Base-by-base conservation (phyloP, 2,888 invertebrate species). In the Stenolophus ochropezus region DNA sequence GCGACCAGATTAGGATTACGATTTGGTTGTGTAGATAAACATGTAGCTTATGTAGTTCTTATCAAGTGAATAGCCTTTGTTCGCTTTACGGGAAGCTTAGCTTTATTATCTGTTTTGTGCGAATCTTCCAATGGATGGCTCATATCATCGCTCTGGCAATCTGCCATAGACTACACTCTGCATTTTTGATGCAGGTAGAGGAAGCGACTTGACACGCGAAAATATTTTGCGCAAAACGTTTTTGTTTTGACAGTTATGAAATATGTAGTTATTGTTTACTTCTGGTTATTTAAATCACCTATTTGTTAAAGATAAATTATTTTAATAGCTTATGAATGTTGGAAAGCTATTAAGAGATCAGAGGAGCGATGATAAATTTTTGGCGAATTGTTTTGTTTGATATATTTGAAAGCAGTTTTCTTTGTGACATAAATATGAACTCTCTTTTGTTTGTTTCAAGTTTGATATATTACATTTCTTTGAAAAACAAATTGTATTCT, bases 41-140 rank as follows among this genome's bases (percentile, higher is more conserved):
- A 56, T 56, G 33, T 27, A 65, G 33, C 33, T 65, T 65, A 65
- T 65, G 65, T 65, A 65, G 27, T 65, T 65, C 65, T 65, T 65
- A 65, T 65, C 65, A 65, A 65, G 16, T 65, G 23, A 27, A 65
- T 65, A 65, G 65, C 65, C 23, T 65, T 65, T 65, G 65, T 65
- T 65, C 65, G 33, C 33, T 25, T 65, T 33, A 6, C 65, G 33
- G n/a, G 16, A 65, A 65, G 65, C 65, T 65, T 33, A 65, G 33
- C 65, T 65, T 65, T 65, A 65, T 65, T 65, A 65, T 65, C 65
- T 65, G 65, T 65, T 65, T 65, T 65, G 65, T 65, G 65, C 18
- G 65, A 25, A 65, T 65, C 65, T 65, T 65, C 23, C 56, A 18
- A 56, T 56, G 20, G 21, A 18, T 21, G 56, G 56, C 8, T 56